Evolutionary conservation across 2,113 vertebrate genomes (phyloP).

Genomic region (Salvelinus namaycush): DNA sequence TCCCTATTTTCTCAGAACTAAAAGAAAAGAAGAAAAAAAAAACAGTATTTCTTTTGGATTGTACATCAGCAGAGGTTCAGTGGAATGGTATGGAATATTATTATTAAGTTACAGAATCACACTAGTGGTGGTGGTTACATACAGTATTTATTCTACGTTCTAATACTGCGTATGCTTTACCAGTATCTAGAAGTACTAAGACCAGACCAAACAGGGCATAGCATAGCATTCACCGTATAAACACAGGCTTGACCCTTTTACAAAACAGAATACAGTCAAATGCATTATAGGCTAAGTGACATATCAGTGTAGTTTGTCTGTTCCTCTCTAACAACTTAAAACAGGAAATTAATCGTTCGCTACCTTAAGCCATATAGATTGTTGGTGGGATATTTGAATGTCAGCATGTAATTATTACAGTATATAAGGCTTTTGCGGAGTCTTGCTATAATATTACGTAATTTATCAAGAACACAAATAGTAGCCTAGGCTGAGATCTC

Average conservation of each 20-base stretch:
- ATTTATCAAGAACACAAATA: slow-evolving; percentile 33
- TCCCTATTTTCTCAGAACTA: slow-evolving; percentile 32
- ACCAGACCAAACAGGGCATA: slow-evolving; percentile 38
- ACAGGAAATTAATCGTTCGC: slow-evolving; percentile 33
- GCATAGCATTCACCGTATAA: slow-evolving; percentile 49
- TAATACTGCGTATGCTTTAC: slow-evolving; percentile 46
- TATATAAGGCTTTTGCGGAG: slow-evolving; percentile 57
- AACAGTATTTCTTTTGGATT: slow-evolving; percentile 49
- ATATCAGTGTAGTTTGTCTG: slow-evolving; percentile 50
- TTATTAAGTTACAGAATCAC: slow-evolving; percentile 28
- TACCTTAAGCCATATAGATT: slow-evolving; percentile 40
- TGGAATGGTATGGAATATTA: slow-evolving; percentile 20
- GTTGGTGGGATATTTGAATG: slow-evolving; percentile 36
- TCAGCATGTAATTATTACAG: slow-evolving; percentile 50
- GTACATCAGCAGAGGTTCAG: slow-evolving; percentile 60
- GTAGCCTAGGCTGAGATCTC: neutral
- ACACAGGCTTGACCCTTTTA: slow-evolving; percentile 17
- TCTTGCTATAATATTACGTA: slow-evolving; percentile 29
- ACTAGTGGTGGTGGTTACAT: slow-evolving; percentile 50
- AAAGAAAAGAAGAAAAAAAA: slow-evolving; percentile 20
- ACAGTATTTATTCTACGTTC: slow-evolving; percentile 55
- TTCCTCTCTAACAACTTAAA: neutral
- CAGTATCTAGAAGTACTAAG: slow-evolving; percentile 43
- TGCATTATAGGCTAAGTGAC: slow-evolving; percentile 34
- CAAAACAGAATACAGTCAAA: slow-evolving; percentile 55